Conservation (phyloP, 1,140 invertebrate species). For the Wiebesia pumilae region DNA sequence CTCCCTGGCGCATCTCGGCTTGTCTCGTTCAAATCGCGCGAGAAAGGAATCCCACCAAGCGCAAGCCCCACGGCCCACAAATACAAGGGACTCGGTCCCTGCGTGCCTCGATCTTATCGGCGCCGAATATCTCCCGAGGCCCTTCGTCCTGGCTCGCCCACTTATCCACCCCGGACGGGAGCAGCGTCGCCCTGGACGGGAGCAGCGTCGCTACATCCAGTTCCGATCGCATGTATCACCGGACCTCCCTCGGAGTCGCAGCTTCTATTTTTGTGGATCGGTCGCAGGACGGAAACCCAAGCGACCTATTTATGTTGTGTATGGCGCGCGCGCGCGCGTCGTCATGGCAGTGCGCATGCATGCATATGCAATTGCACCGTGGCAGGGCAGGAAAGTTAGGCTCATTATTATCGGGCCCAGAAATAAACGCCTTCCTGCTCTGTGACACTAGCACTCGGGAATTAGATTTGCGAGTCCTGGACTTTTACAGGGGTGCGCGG, state of each 20-base stretch:
- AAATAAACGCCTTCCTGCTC: slow-evolving; percentile 1
- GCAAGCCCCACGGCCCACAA: no score
- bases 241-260: neutral
- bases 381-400: neutral
- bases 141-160: neutral
- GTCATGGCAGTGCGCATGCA: slow-evolving; percentile 11
- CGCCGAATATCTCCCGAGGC: neutral
- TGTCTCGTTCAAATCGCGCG: neutral
- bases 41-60: no score
- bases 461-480: neutral
- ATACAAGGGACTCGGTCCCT: neutral
- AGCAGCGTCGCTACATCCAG: neutral
- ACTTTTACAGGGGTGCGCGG: neutral
- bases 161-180: neutral
- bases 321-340: neutral
- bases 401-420: neutral
- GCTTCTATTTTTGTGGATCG: neutral
- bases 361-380: slow-evolving; percentile 32
- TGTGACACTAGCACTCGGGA: neutral
- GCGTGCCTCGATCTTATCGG: neutral
- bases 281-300: neutral
- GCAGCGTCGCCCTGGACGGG: neutral
- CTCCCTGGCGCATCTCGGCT: neutral
- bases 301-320: slow-evolving; percentile 11
- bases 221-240: slow-evolving; percentile 1